Conservation (phyloP, 2,797 vertebrate species). For the Bucorvus abyssinicus region DNA sequence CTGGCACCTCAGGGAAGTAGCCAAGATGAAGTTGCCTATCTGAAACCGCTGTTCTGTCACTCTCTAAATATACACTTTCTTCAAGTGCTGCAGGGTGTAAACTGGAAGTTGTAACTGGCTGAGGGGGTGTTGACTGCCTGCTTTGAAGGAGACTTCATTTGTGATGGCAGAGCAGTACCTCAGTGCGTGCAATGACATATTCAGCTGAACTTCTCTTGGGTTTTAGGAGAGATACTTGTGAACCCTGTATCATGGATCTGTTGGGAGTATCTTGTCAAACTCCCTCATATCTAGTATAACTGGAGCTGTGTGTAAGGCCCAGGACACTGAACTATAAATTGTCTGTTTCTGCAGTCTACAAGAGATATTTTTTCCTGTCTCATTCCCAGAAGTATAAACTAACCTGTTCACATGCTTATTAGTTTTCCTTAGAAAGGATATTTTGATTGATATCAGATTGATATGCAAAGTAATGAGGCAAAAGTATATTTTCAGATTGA, state of each 20-base stretch:
- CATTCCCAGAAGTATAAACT: neutral
- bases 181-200: neutral
- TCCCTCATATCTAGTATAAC: neutral
- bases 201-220: neutral
- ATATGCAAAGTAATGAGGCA: neutral
- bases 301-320: neutral
- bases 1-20: slow-evolving; percentile 41
- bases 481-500: neutral
- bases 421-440: neutral
- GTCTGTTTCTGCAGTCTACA: neutral
- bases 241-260: neutral
- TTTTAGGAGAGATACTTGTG: neutral
- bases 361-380: neutral
- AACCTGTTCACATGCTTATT: neutral
- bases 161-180: neutral
- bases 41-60: slow-evolving; percentile 38
- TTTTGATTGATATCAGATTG: neutral
- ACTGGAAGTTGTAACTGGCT: slow-evolving; percentile 10
- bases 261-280: neutral
- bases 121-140: slow-evolving; percentile 6
- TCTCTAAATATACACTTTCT: slow-evolving; percentile 21
- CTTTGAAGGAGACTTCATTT: slow-evolving; percentile 21
- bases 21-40: slow-evolving; percentile 51
- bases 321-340: neutral
- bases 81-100: neutral